Evolutionary conservation across 2,113 vertebrate species (phyloP).

Genomic region (Hippopotamus amphibius): DNA sequence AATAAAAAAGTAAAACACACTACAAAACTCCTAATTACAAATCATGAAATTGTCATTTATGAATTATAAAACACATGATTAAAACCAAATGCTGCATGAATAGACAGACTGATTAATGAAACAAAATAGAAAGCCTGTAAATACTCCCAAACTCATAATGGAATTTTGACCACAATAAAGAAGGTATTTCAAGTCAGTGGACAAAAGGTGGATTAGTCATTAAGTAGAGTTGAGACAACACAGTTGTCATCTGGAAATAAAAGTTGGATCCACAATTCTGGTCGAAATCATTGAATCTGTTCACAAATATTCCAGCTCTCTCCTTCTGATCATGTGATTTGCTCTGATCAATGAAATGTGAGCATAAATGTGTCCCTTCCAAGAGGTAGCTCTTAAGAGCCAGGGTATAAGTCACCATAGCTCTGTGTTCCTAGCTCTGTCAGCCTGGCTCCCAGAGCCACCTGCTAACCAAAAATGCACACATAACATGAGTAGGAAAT

Average conservation of each 20-base stretch:
- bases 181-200: not conserved
- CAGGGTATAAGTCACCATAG: fast-evolving
- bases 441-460: not conserved
- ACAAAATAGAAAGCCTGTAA: not conserved
- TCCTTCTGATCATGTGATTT: not conserved
- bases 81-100: not conserved
- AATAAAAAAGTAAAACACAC: not conserved
- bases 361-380: not conserved
- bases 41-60: not conserved
- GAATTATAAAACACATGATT: not conserved
- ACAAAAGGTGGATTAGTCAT: not conserved
- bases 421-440: not conserved
- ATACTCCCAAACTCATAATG: not conserved
- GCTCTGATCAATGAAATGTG: not conserved
- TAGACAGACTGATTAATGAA: not conserved
- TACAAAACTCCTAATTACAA: not conserved
- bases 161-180: not conserved
- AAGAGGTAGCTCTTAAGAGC: not conserved
- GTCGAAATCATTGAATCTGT: not conserved
- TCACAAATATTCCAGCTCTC: not conserved
- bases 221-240: not conserved
- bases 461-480: not conserved
- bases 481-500: fast-evolving
- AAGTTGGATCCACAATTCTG: not conserved
- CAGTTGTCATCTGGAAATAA: not conserved